These are phyloP conservation scores for Syritta pipiens DNA, from an alignment of 2,888 invertebrate genomes.

Conservation along the genomic window DNA sequence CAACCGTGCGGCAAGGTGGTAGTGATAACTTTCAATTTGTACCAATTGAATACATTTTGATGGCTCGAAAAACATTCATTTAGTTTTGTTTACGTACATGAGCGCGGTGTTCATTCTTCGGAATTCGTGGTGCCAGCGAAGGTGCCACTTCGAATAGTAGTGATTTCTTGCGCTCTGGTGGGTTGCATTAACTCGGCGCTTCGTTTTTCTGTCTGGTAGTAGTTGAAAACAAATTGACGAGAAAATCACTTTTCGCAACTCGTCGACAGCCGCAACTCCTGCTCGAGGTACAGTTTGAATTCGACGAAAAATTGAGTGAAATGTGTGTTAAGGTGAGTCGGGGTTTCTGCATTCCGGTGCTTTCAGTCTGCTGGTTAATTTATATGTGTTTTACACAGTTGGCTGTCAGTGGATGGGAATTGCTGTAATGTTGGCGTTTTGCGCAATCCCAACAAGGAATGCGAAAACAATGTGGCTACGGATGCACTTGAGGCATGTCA, in stretches of 20 bases:
- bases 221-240: constrained; percentile 18
- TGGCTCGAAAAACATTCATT: constrained; percentile 18
- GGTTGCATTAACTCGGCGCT: neutral
- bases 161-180: constrained; percentile 21
- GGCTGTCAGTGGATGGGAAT: neutral
- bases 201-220: neutral
- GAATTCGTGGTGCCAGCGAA: neutral
- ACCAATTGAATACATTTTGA: constrained; percentile 43
- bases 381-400: too few relatives aligned
- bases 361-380: too few relatives aligned
- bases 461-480: constrained; percentile 27
- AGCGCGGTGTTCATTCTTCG: constrained; percentile 6
- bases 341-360: too few relatives aligned
- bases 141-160: constrained; percentile 15
- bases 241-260: constrained; percentile 17
- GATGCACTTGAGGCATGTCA: constrained; percentile 52
- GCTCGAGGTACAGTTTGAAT: constrained; percentile 13
- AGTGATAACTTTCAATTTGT: constrained; percentile 51
- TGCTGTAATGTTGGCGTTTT: constrained; percentile 1
- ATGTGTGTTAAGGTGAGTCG: constrained; percentile 49
- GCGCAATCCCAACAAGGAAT: constrained; percentile 20
- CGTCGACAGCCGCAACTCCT: constrained; percentile 7
- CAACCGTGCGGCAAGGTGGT: constrained; percentile 1
- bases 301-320: constrained; percentile 37
- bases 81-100: constrained; percentile 22